These are phyloP conservation scores for Phasianus colchicus DNA, from an alignment of 2,113 vertebrate genomes.

Conservation along the genomic window DNA sequence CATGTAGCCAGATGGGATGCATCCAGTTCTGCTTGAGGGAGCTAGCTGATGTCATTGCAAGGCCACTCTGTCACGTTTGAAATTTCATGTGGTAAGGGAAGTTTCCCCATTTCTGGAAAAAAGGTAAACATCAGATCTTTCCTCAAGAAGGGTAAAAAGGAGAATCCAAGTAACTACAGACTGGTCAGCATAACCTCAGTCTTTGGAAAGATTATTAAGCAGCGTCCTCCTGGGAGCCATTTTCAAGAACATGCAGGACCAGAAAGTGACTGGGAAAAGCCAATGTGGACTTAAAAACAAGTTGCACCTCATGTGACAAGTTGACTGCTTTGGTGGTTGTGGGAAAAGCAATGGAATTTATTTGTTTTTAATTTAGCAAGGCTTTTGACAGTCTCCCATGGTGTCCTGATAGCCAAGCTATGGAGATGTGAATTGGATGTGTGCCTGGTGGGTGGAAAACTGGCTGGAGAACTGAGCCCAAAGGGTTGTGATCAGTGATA, in stretches of 20 bases:
- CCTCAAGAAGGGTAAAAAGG: background rate
- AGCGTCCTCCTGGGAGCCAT: background rate
- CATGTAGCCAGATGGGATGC: background rate
- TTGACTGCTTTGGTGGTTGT: background rate
- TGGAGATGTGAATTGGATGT: background rate
- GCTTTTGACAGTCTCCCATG: background rate
- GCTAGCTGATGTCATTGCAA: background rate
- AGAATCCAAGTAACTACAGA: background rate
- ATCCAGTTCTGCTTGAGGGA: background rate
- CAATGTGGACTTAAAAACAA: fast-evolving
- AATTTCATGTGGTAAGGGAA: background rate
- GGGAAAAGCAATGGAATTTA: background rate
- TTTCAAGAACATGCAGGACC: background rate
- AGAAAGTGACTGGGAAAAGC: background rate
- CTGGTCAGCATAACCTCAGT: background rate
- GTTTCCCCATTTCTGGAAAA: background rate
- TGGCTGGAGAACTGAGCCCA: background rate
- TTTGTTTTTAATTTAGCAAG: background rate
- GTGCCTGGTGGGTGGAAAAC: background rate
- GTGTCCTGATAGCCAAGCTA: background rate
- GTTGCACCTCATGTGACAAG: background rate
- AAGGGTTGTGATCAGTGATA: background rate
- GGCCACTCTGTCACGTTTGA: background rate
- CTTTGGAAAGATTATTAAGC: background rate
- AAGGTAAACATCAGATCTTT: background rate